Percentiles rank a stretch among this genome's conserved stretches.
Evolutionary conservation across 2,888 invertebrate species (phyloP).

Genomic region (Lasius platythorax): DNA sequence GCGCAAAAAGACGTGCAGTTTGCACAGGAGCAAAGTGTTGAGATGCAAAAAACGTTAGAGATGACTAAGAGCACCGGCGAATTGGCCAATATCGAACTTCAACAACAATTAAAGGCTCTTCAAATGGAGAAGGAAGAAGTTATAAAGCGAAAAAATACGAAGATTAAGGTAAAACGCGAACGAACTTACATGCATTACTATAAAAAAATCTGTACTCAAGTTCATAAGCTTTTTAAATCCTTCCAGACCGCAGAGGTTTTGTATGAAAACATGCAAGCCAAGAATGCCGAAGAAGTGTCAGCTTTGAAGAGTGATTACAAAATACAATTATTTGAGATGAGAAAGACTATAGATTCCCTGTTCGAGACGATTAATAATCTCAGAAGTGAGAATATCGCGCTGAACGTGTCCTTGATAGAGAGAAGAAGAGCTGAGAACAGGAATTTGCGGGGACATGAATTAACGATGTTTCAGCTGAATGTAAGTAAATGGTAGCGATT

Average conservation of each 20-base stretch:
- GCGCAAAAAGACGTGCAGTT: not conserved
- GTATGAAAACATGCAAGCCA: not conserved
- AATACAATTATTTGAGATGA: not conserved
- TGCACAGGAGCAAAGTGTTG: not conserved
- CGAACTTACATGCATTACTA: not conserved
- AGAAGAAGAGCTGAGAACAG: not conserved
- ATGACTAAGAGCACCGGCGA: not conserved
- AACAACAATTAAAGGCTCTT: not conserved
- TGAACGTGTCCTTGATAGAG: not conserved
- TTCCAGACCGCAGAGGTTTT: conserved; percentile 7
- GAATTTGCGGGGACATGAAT: too few species aligned
- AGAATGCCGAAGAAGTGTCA: conserved; percentile 4
- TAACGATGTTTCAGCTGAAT: not conserved
- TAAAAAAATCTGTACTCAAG: not conserved
- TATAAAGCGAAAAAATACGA: not conserved
- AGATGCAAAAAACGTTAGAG: not conserved
- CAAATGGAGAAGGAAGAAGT: conserved; percentile 31
- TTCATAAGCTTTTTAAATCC: not conserved
- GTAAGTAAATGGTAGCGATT: conserved; percentile 23
- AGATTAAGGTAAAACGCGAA: conserved; percentile 10
- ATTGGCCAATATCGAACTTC: not conserved
- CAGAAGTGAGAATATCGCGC: not conserved
- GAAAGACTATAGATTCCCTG: not conserved
- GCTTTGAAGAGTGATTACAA: conserved; percentile 1
- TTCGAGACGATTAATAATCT: not conserved